These are phyloP conservation scores for Pterostichus niger DNA, from an alignment of 2,888 invertebrate genomes.

Conservation along the genomic window DNA sequence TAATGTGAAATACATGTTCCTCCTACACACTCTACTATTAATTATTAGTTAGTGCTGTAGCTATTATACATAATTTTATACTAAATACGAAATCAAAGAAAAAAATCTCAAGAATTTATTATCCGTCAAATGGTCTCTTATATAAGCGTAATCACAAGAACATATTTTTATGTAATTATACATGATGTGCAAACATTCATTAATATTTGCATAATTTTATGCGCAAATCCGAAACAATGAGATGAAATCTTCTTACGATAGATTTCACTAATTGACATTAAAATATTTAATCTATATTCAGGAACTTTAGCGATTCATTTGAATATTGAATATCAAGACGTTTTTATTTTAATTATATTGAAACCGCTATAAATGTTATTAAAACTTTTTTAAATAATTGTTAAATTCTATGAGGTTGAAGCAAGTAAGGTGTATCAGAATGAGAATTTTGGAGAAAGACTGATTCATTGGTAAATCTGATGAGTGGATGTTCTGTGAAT, in stretches of 20 bases:
- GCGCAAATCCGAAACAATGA: slow-evolving; percentile 43
- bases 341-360: too few relatives aligned
- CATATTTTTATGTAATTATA: slow-evolving; percentile 35
- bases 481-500: too few relatives aligned
- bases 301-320: neutral
- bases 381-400: too few relatives aligned
- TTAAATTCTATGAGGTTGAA: too few relatives aligned
- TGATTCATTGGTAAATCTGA: too few relatives aligned
- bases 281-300: slow-evolving; percentile 28
- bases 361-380: too few relatives aligned
- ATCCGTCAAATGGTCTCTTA: slow-evolving; percentile 6
- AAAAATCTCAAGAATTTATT: slow-evolving; percentile 43
- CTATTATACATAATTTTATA: slow-evolving; percentile 43
- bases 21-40: slow-evolving; percentile 22
- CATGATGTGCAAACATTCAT: slow-evolving; percentile 39
- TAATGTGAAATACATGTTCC: slow-evolving; percentile 49
- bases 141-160: slow-evolving; percentile 30
- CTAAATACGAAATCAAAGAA: slow-evolving; percentile 13
- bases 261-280: slow-evolving; percentile 31
- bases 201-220: slow-evolving; percentile 45
- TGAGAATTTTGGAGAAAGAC: too few relatives aligned
- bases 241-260: slow-evolving; percentile 1
- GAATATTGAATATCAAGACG: neutral
- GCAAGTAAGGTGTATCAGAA: too few relatives aligned
- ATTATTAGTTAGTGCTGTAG: slow-evolving; percentile 30